Evolutionary conservation across 2,113 vertebrate species (phyloP), one percentile per base, ranked within the genome.

Genomic region (Coptodon rendalli): DNA sequence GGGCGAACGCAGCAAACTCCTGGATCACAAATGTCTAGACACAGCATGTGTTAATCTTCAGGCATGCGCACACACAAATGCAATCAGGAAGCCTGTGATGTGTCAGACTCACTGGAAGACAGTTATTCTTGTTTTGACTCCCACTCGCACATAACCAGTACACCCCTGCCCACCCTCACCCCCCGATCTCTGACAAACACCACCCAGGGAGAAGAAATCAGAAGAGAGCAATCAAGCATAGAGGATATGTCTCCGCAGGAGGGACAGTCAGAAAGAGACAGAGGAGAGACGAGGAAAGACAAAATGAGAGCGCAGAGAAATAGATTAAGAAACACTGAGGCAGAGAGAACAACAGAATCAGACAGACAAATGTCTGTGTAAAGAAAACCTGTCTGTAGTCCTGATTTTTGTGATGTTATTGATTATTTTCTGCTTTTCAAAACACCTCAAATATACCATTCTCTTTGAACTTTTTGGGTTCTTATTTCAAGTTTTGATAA

Each of bases 171-270:
- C 80, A 59, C 40, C 43, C 53, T 40, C 24, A 29, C 36, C 27
- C 54, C 3, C 54, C 59, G 38, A 14, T 7, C 53, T 52, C 86
- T 89, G 91, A 89, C 88, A 94, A 87, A 89, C 88, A 94, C 86
- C 93, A 94, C 94, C 90, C 79, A 17, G 81, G 89, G 83, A 90
- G 87, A 88, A 83, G 78, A 88, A 94, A 92, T 94, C 92, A 92
- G 90, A 93, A 82, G 89, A 80, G 85, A 73, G 83, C 93, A 95
- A 95, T 94, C 93, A 95, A 94, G 91, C 88, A 85, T 82, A 63
- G 82, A 91, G 84, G 83, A 91, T 87, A 82, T 78, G 83, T 87
- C 95, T 88, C 92, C 45, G 56, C 93, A 85, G 92, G 95, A 93
- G 86, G 90, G 87, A 91, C 80, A 71, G 84, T 81, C 34, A 81